A percentile compares a stretch with the other conserved stretches of the same genome.
Evolutionary conservation across 2,888 invertebrate genomes (phyloP).

Genomic region (Hartigia nigra): DNA sequence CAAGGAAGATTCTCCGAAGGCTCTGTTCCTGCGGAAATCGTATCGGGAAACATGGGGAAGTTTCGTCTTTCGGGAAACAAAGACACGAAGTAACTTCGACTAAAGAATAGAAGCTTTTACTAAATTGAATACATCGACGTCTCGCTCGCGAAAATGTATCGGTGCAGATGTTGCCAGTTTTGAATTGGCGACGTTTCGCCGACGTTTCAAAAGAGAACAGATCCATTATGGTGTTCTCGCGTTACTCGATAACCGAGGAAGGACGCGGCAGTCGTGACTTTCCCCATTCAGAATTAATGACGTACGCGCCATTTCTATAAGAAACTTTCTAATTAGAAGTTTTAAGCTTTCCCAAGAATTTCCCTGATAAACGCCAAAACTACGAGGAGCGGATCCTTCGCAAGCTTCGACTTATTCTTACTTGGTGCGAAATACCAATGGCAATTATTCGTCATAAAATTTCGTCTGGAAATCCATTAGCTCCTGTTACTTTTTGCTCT

Average conservation of each 20-base stretch:
- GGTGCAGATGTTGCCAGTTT: neutral
- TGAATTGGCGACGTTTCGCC: neutral
- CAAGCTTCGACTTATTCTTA: neutral
- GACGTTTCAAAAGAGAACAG: neutral
- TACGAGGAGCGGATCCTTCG: neutral
- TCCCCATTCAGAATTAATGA: slow-evolving; percentile 26
- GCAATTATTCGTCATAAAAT: neutral
- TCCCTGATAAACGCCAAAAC: slow-evolving; percentile 11
- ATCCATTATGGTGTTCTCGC: too few relatives aligned
- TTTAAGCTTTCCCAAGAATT: slow-evolving; percentile 44
- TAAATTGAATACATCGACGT: neutral
- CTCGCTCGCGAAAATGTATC: neutral
- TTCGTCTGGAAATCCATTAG: neutral
- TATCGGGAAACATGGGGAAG: neutral
- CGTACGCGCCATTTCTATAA: slow-evolving; percentile 15
- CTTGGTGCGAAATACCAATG: neutral
- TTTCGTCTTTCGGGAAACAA: neutral
- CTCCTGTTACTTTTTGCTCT: neutral
- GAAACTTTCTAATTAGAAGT: slow-evolving; percentile 57
- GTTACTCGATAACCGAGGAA: neutral
- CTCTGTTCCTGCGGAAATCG: neutral
- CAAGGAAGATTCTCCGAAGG: neutral
- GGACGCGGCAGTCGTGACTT: neutral
- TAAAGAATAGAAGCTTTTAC: neutral
- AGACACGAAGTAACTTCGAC: neutral